Percentiles rank a stretch among this genome's conserved stretches.
These are phyloP conservation scores for Cheirogaleus medius DNA, from an alignment of 2,113 vertebrate genomes.

Conservation along the genomic window DNA sequence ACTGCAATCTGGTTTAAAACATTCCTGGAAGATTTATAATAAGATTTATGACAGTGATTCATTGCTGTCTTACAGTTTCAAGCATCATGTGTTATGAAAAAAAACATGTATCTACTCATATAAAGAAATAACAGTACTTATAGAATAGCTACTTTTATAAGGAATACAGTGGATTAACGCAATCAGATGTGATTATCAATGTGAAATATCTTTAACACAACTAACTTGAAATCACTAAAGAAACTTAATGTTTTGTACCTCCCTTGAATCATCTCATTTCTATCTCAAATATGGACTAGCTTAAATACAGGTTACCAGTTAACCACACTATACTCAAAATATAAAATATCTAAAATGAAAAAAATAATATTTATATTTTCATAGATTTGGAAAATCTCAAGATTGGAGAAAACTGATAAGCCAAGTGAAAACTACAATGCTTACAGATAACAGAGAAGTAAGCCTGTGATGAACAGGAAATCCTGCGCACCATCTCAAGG, in stretches of 20 bases:
- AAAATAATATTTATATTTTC: neutral
- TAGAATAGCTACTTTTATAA: conserved; percentile 28
- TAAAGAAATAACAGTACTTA: conserved; percentile 33
- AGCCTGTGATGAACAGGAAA: neutral
- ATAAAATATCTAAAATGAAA: neutral
- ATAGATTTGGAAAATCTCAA: neutral
- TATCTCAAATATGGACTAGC: neutral
- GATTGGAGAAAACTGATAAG: neutral
- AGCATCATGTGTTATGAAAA: neutral
- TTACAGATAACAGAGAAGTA: neutral
- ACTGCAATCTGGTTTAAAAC: conserved; percentile 60
- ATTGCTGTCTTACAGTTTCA: conserved; percentile 19
- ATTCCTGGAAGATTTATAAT: conserved; percentile 48
- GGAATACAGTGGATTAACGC: neutral
- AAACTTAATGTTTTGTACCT: neutral
- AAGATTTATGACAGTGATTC: conserved; percentile 54
- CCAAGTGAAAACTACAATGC: neutral
- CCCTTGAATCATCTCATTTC: neutral
- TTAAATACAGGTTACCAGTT: neutral
- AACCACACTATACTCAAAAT: conserved; percentile 17
- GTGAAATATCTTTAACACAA: conserved; percentile 15
- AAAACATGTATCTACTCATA: neutral
- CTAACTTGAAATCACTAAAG: conserved; percentile 12
- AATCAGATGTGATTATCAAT: neutral
- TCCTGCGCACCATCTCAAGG: neutral